These are phyloP conservation scores for Pangasius djambal DNA, from an alignment of 2,797 vertebrate species.

Conservation along the genomic window DNA sequence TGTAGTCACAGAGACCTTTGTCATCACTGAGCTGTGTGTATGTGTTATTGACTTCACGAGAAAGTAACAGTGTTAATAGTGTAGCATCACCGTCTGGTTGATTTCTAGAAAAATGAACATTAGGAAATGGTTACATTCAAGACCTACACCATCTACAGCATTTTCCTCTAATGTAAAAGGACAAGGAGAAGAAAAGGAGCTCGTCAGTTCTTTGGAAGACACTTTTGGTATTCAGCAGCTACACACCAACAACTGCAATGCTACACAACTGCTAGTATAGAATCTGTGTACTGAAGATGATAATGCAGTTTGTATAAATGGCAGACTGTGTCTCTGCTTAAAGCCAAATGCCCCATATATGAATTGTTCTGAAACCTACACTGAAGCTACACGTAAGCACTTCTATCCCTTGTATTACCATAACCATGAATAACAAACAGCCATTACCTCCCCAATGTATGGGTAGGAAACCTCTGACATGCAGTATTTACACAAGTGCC, in stretches of 20 bases:
- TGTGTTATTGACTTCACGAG: neutral
- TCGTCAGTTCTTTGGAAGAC: neutral
- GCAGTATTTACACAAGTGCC: neutral
- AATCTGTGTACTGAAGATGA: neutral
- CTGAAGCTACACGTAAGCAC: neutral
- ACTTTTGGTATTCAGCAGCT: neutral
- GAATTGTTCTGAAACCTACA: neutral
- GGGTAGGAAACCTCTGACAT: neutral
- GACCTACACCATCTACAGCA: neutral
- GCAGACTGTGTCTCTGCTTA: neutral
- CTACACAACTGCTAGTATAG: neutral
- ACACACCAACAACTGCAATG: neutral
- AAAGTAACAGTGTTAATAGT: neutral
- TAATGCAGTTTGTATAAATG: neutral
- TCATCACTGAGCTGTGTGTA: neutral
- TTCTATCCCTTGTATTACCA: slow-evolving; percentile 17
- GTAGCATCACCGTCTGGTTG: neutral
- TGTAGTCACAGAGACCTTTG: neutral
- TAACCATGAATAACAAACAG: slow-evolving; percentile 34
- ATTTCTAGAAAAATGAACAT: neutral
- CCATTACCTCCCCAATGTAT: neutral
- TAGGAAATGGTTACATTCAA: neutral
- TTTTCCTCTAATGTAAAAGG: neutral
- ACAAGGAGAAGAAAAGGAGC: neutral
- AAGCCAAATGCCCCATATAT: neutral